Percentiles rank a stretch among this genome's conserved stretches.
Evolutionary conservation across 2,113 vertebrate genomes (phyloP).

Genomic region (Tautogolabrus adspersus): DNA sequence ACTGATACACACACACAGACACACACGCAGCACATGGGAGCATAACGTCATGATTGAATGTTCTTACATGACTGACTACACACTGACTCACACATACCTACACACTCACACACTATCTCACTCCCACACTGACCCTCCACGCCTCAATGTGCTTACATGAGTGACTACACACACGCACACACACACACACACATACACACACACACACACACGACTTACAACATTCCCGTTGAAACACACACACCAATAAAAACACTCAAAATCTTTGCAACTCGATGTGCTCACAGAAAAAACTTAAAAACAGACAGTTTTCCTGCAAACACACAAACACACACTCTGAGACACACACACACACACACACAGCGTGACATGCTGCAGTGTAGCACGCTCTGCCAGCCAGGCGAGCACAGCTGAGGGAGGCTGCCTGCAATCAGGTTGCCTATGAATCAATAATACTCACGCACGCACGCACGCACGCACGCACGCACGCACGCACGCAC

Average conservation of each 20-base stretch:
- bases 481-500: no score
- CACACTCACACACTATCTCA: slow-evolving; percentile 28
- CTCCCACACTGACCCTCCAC: slow-evolving; percentile 35
- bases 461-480: no score
- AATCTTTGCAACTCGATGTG: slow-evolving; percentile 34
- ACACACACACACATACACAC: background rate
- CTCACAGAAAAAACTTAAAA: slow-evolving; percentile 32
- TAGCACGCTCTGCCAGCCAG: slow-evolving; percentile 45
- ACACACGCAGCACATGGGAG: slow-evolving; percentile 9
- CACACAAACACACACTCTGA: background rate
- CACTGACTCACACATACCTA: background rate
- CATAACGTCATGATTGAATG: slow-evolving; percentile 43
- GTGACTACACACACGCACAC: slow-evolving; percentile 39
- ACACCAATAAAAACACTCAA: background rate
- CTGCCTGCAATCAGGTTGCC: slow-evolving; percentile 73
- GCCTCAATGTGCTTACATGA: slow-evolving; percentile 45
- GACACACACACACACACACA: slow-evolving; percentile 7
- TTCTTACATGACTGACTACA: slow-evolving; percentile 47
- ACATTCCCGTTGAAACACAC: background rate
- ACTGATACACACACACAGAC: background rate
- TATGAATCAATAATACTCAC: slow-evolving; percentile 80
- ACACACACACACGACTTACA: background rate
- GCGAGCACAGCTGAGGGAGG: slow-evolving; percentile 62
- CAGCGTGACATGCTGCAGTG: slow-evolving; percentile 70
- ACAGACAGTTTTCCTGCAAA: background rate